phyloP scores from a whole-genome alignment of 2,113 vertebrate genomes.

The Symphodus melops region DNA sequence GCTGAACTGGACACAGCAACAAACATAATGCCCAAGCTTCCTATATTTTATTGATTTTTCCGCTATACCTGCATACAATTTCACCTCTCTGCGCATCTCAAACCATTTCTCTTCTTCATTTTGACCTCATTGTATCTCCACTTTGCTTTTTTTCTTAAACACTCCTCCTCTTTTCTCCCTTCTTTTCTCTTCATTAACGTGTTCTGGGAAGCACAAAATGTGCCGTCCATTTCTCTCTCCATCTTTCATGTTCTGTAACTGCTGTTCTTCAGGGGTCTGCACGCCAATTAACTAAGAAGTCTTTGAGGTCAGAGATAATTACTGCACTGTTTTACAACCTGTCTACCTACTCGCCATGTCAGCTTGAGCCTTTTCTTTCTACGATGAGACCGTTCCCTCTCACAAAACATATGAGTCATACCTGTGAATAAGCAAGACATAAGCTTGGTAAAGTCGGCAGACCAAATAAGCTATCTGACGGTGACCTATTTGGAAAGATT shows the following conservation, averaged over 20 bases:
- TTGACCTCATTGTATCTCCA: not conserved
- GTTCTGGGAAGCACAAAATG: slow-evolving; percentile 9
- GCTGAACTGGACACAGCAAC: slow-evolving; percentile 32
- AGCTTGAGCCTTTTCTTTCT: slow-evolving; percentile 15
- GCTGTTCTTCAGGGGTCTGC: slow-evolving; percentile 35
- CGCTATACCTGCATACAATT: slow-evolving; percentile 11
- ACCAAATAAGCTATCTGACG: slow-evolving; percentile 24
- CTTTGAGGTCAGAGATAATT: slow-evolving; percentile 68
- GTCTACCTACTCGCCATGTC: not conserved
- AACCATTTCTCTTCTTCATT: slow-evolving; percentile 15
- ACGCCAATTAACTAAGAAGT: slow-evolving; percentile 59
- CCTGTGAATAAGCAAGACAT: slow-evolving; percentile 19
- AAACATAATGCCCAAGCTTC: slow-evolving; percentile 9
- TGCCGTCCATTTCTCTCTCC: slow-evolving; percentile 19
- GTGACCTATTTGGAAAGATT: slow-evolving; percentile 35
- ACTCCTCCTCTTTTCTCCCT: not conserved
- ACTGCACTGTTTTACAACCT: slow-evolving; percentile 33
- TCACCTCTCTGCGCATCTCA: slow-evolving; percentile 25
- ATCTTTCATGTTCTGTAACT: slow-evolving; percentile 7
- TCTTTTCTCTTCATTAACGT: not conserved
- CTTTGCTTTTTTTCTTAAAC: not conserved
- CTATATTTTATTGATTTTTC: slow-evolving; percentile 14
- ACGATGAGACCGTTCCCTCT: slow-evolving; percentile 17
- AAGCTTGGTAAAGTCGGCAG: slow-evolving; percentile 42
- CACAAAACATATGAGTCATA: slow-evolving; percentile 48